Percentiles rank a stretch among this genome's conserved stretches.
phyloP scores from a whole-genome alignment of 2,888 invertebrate species.

The Latheticus oryzae region DNA sequence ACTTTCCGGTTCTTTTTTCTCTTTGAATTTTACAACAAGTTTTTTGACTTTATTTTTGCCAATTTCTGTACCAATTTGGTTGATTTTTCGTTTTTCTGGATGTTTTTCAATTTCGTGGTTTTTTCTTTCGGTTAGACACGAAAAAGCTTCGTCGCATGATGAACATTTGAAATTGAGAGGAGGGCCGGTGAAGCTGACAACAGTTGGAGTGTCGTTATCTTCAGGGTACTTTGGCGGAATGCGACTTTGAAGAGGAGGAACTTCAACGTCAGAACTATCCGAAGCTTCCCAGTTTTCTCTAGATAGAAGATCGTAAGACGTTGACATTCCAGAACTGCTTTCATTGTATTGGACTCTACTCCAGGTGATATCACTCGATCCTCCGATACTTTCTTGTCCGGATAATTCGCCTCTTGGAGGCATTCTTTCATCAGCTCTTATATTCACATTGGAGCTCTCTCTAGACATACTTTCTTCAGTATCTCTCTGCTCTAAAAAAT shows the following conservation, averaged over 20 bases:
- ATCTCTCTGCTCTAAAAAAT: slow-evolving; percentile 58
- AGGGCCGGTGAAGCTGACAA: slow-evolving; percentile 62
- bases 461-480: slow-evolving; percentile 61
- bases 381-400: slow-evolving; percentile 86
- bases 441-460: slow-evolving; percentile 77
- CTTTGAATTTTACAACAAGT: slow-evolving; percentile 58
- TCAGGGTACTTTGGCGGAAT: slow-evolving; percentile 55
- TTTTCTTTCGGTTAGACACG: slow-evolving; percentile 73
- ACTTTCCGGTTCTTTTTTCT: slow-evolving; percentile 57
- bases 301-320: slow-evolving; percentile 72
- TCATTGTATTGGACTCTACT: slow-evolving; percentile 78
- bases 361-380: slow-evolving; percentile 82
- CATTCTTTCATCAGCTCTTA: slow-evolving; percentile 88
- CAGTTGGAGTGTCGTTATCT: slow-evolving; percentile 55
- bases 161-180: slow-evolving; percentile 69
- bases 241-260: slow-evolving; percentile 62
- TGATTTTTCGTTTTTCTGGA: slow-evolving; percentile 62
- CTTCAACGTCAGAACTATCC: slow-evolving; percentile 72
- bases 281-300: slow-evolving; percentile 77
- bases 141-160: slow-evolving; percentile 70
- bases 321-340: slow-evolving; percentile 64
- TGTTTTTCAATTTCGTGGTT: slow-evolving; percentile 72
- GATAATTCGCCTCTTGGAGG: slow-evolving; percentile 88
- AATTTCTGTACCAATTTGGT: slow-evolving; percentile 53
- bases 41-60: slow-evolving; percentile 59